Percentiles rank a stretch among this genome's conserved stretches.
phyloP scores from a whole-genome alignment of 1,140 invertebrate species.

The Apis dorsata region DNA sequence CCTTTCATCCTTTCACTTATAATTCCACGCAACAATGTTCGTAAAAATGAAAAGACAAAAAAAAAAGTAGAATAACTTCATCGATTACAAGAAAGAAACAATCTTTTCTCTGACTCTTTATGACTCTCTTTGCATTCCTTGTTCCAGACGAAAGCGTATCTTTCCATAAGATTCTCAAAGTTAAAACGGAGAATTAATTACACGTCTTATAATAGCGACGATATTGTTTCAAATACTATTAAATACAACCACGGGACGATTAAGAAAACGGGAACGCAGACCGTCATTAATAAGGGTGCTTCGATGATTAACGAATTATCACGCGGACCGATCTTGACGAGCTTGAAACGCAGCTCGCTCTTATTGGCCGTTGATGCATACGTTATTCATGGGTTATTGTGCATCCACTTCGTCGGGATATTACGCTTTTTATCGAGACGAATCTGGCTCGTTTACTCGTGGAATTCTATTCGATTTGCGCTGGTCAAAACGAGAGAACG shows the following conservation, averaged over 20 bases:
- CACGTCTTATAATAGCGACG: background rate
- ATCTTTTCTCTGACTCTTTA: background rate
- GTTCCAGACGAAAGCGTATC: background rate
- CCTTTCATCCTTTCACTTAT: too few relatives aligned
- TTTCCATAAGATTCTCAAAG: background rate
- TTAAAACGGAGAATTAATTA: conserved; percentile 13
- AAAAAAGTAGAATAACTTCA: background rate
- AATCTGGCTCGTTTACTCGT: background rate
- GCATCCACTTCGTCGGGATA: background rate
- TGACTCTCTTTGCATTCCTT: background rate
- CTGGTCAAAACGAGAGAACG: background rate
- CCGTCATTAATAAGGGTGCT: conserved; percentile 25
- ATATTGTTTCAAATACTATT: conserved; percentile 37
- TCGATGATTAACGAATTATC: conserved; percentile 46
- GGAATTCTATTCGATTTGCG: background rate
- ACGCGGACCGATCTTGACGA: conserved; percentile 29
- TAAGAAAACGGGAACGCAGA: conserved; percentile 21
- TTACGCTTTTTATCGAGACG: conserved; percentile 1
- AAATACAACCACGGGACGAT: conserved; percentile 12
- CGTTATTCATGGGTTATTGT: conserved; percentile 13
- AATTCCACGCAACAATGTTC: too few relatives aligned
- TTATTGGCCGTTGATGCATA: conserved; percentile 7
- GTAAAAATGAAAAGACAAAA: too few relatives aligned
- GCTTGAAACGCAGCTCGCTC: conserved; percentile 1
- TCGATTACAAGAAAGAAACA: background rate